phyloP scores from a whole-genome alignment of 2,113 vertebrate species.

The Neodon shergylaensis region DNA sequence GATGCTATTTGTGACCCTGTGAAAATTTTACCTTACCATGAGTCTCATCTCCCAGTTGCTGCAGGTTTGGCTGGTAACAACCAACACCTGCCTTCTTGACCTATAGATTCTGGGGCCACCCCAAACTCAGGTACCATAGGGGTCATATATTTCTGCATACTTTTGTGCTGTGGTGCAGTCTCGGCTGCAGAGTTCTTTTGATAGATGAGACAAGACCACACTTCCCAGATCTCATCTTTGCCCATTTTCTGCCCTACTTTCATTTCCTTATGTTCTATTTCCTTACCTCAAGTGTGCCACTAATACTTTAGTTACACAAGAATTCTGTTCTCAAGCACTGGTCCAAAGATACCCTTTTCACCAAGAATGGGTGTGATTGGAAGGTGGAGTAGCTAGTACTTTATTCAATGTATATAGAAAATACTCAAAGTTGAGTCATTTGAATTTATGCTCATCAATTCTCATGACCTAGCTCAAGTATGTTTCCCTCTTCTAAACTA shows the following conservation, averaged over 20 bases:
- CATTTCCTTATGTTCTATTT: not conserved
- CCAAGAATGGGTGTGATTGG: not conserved
- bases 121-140: not conserved
- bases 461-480: not conserved
- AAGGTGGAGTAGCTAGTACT: not conserved
- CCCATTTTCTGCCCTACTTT: not conserved
- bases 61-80: not conserved
- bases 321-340: not conserved
- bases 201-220: not conserved
- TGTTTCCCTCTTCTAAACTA: not conserved
- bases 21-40: not conserved
- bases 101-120: not conserved
- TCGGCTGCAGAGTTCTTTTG: not conserved
- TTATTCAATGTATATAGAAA: not conserved
- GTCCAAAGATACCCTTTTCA: not conserved
- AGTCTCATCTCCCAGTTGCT: not conserved
- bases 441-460: not conserved
- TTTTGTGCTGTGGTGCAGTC: not conserved
- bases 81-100: not conserved
- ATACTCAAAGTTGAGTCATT: not conserved
- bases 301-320: not conserved
- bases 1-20: not conserved
- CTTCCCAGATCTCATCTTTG: not conserved
- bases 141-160: not conserved
- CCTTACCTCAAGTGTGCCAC: not conserved